A percentile compares a stretch with the other conserved stretches of the same genome.
Evolutionary conservation across 2,888 invertebrate species (phyloP).

Genomic region (Timema podura): DNA sequence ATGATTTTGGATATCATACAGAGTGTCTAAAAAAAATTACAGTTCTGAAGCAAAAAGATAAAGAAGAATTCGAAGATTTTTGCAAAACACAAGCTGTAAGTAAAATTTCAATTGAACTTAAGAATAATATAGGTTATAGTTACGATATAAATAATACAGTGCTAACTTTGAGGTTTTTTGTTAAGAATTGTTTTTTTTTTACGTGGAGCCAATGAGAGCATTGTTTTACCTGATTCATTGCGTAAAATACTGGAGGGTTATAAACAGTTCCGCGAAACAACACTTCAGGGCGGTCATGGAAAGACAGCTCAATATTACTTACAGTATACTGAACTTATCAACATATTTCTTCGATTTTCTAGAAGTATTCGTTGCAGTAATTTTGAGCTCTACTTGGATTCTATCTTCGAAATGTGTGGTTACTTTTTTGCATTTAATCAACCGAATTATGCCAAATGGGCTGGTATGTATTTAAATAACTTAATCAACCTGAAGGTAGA

Average conservation of each 20-base stretch:
- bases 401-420: background rate
- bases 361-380: background rate
- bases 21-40: too few species aligned
- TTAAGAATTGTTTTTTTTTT: too few species aligned
- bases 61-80: too few species aligned
- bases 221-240: background rate
- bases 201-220: background rate
- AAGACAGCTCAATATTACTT: too few species aligned
- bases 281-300: background rate
- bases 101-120: too few species aligned
- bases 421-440: background rate
- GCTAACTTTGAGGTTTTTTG: too few species aligned
- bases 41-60: too few species aligned
- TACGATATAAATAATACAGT: too few species aligned
- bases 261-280: background rate
- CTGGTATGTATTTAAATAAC: conserved; percentile 1
- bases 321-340: background rate
- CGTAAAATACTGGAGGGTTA: background rate
- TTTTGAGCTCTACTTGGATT: background rate
- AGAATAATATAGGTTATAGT: too few species aligned
- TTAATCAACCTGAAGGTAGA: background rate
- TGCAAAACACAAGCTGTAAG: too few species aligned
- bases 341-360: conserved; percentile 1
- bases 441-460: background rate
- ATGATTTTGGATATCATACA: too few species aligned